Evolutionary conservation across 1,140 invertebrate genomes (phyloP).

Genomic region (Drosophila tsacasi): DNA sequence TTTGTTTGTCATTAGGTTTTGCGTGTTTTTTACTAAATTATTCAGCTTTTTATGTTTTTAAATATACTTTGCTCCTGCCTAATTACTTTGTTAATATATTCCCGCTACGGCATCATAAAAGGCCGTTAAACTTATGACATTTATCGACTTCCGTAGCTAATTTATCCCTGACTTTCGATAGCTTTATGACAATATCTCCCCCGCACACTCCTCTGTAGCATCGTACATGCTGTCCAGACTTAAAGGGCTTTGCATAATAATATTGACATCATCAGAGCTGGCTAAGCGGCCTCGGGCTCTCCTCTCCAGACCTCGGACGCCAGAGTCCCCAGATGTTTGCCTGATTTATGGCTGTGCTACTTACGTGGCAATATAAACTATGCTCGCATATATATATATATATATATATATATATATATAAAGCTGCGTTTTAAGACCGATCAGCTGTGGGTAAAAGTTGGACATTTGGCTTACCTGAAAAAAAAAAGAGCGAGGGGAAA

Average conservation of each 20-base stretch:
- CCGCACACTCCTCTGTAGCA: neutral
- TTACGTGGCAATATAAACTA: conserved; percentile 68
- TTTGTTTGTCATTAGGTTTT: neutral
- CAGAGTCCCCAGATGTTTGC: conserved; percentile 45
- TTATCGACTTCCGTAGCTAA: conserved; percentile 2
- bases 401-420: conserved; percentile 16
- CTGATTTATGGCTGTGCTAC: conserved; percentile 77
- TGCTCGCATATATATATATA: conserved; percentile 10
- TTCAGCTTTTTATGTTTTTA: neutral
- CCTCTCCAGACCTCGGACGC: conserved; percentile 8
- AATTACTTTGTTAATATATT: neutral
- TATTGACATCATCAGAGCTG: conserved; percentile 67
- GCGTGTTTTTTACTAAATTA: neutral
- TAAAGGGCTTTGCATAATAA: conserved; percentile 63
- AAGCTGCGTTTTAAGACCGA: conserved; percentile 30
- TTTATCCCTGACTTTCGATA: conserved; percentile 11
- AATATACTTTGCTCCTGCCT: neutral
- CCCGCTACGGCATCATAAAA: neutral
- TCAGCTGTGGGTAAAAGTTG: conserved; percentile 70
- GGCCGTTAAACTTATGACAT: neutral
- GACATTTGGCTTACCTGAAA: conserved; percentile 69
- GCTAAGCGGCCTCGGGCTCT: conserved; percentile 10
- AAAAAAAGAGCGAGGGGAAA: conserved; percentile 10
- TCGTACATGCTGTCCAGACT: conserved; percentile 17
- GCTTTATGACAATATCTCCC: conserved; percentile 14